Evolutionary conservation across 1,140 invertebrate species (phyloP).

Genomic region (Spodoptera frugiperda): DNA sequence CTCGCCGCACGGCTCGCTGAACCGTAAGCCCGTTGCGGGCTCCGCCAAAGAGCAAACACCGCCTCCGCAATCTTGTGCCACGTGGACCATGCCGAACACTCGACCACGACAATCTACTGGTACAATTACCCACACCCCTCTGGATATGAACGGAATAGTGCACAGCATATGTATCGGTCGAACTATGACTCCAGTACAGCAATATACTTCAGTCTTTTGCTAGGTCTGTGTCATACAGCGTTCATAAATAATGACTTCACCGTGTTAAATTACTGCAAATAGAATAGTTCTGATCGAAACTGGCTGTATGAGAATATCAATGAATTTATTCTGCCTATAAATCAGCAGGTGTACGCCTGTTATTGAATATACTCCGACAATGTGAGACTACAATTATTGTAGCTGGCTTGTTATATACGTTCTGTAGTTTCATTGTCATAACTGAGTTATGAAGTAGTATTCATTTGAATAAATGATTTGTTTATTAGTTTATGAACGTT

Average conservation of each 20-base stretch:
- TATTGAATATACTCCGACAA: constrained; percentile 69
- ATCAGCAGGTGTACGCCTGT: constrained; percentile 76
- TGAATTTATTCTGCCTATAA: constrained; percentile 78
- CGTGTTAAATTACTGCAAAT: constrained; percentile 12
- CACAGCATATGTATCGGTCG: constrained; percentile 7
- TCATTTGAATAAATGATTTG: no score
- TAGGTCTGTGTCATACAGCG: not conserved
- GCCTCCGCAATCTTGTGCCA: constrained; percentile 85
- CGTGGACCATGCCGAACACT: constrained; percentile 81
- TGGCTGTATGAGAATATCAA: constrained; percentile 80
- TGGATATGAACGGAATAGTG: constrained; percentile 13
- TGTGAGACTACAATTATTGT: constrained; percentile 64
- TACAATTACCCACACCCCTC: constrained; percentile 70
- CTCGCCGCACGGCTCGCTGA: constrained; percentile 80
- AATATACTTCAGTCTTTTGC: not conserved
- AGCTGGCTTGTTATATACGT: not conserved
- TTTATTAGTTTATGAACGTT: no score
- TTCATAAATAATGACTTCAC: constrained; percentile 3
- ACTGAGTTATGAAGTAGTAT: no score
- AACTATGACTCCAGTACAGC: not conserved
- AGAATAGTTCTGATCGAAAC: constrained; percentile 53
- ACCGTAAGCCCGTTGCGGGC: constrained; percentile 81
- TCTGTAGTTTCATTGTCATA: no score
- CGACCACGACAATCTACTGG: constrained; percentile 79
- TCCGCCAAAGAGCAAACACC: constrained; percentile 85